Percentiles rank a stretch among this genome's conserved stretches.
Evolutionary conservation across 2,888 invertebrate species (phyloP).

Genomic region (Orchesella flavescens): DNA sequence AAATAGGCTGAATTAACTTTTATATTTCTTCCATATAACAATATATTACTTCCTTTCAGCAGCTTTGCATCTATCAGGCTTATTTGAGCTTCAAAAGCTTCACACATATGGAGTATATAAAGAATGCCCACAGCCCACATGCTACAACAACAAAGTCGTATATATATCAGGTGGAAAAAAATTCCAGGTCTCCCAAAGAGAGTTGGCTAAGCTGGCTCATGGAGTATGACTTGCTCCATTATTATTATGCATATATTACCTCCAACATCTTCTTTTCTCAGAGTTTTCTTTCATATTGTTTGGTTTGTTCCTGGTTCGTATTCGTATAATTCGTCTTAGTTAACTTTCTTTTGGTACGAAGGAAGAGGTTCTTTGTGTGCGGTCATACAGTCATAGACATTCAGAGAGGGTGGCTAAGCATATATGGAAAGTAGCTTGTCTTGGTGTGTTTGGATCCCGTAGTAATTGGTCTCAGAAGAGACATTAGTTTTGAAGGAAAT

Average conservation of each 20-base stretch:
- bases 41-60: background rate
- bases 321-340: background rate
- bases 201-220: background rate
- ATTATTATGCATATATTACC: background rate
- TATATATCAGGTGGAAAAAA: background rate
- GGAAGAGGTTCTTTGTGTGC: background rate
- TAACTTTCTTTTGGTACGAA: background rate
- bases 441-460: conserved; percentile 45
- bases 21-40: background rate
- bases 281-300: background rate
- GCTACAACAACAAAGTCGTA: too few relatives aligned
- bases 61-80: background rate
- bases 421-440: background rate
- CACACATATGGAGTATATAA: too few relatives aligned
- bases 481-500: conserved; percentile 65
- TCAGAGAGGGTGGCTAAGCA: background rate
- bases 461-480: conserved; percentile 67
- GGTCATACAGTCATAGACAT: background rate
- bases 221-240: background rate
- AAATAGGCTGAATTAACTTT: conserved; percentile 18
- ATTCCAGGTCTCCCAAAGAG: background rate
- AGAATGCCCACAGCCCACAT: too few relatives aligned
- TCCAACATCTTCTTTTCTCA: background rate
- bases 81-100: too few relatives aligned
- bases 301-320: background rate